Evolutionary conservation across 2,888 invertebrate genomes (phyloP).

Genomic region (Neoitamus cyanurus): DNA sequence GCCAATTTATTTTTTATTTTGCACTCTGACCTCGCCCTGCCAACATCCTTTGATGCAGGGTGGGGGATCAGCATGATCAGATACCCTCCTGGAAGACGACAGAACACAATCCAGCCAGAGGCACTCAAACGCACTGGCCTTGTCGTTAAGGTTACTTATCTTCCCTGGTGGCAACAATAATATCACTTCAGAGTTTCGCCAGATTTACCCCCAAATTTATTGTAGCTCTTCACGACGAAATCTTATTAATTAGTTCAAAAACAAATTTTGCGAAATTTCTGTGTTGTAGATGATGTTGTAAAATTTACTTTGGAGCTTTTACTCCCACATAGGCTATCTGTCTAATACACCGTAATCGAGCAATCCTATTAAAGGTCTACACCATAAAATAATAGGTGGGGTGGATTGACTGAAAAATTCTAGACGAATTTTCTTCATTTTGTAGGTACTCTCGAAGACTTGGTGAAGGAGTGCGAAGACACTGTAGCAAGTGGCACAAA

Average conservation of each 20-base stretch:
- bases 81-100: not conserved
- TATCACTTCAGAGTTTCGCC: not conserved
- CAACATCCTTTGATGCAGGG: not conserved
- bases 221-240: not conserved
- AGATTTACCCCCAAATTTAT: not conserved
- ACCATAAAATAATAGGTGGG: too few species aligned
- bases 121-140: not conserved
- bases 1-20: not conserved
- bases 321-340: not conserved
- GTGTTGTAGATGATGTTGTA: not conserved
- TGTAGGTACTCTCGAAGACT: too few species aligned
- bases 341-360: not conserved
- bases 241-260: constrained; percentile 21
- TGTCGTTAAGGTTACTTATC: constrained; percentile 26
- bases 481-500: too few species aligned
- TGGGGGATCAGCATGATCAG: not conserved
- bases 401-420: too few species aligned
- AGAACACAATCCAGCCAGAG: not conserved
- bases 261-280: not conserved
- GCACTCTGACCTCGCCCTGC: not conserved
- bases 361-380: too few species aligned
- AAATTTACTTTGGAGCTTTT: not conserved
- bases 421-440: too few species aligned
- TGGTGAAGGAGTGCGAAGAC: too few species aligned
- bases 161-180: constrained; percentile 10